Conservation (phyloP, 2,888 invertebrate genomes). For the Parasteatoda lunata region DNA sequence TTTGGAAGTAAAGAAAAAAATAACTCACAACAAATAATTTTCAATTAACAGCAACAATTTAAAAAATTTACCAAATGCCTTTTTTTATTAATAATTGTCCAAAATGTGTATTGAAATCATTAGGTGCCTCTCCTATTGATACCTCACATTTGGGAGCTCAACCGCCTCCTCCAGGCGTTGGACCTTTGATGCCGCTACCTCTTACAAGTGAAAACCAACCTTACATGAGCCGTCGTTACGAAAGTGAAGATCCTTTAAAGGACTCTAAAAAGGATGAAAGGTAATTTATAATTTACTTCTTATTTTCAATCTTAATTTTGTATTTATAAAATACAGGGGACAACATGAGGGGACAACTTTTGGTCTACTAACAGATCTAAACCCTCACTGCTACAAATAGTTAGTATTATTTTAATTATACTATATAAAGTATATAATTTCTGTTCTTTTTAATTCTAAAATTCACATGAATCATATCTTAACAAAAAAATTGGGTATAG, state of each 20-base stretch:
- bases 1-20: too few species aligned
- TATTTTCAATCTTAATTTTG: too few species aligned
- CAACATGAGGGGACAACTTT: too few species aligned
- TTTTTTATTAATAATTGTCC: background rate
- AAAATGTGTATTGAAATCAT: background rate
- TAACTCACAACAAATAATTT: too few species aligned
- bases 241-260: constrained; percentile 48
- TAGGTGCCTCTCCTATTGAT: constrained; percentile 62
- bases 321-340: too few species aligned
- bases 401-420: too few species aligned
- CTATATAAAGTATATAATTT: too few species aligned
- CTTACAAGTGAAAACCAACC: constrained; percentile 10
- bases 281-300: constrained; percentile 6
- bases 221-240: constrained; percentile 21
- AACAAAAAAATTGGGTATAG: too few species aligned
- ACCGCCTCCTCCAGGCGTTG: constrained; percentile 68
- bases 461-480: too few species aligned
- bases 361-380: too few species aligned
- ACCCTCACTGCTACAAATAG: too few species aligned
- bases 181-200: constrained; percentile 46
- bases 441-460: too few species aligned
- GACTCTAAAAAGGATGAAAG: constrained; percentile 37
- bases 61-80: background rate
- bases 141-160: constrained; percentile 52
- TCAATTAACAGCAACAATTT: background rate